phyloP scores from a whole-genome alignment of 2,113 vertebrate genomes.

The Notothenia rossii region DNA sequence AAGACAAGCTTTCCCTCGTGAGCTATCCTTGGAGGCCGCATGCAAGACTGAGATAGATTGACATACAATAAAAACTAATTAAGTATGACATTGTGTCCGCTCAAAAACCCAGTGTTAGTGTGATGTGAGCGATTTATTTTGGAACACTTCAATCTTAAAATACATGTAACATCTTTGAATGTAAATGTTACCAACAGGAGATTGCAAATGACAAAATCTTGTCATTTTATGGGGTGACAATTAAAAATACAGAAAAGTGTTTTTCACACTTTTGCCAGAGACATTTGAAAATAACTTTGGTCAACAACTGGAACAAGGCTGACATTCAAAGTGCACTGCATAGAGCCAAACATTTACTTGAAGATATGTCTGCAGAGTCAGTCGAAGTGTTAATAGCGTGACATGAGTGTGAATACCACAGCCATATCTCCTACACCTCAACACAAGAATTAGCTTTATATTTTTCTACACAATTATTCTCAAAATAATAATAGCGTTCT shows the following conservation, averaged over 20 bases:
- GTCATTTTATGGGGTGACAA: not conserved
- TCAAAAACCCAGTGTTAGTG: not conserved
- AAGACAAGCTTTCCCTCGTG: not conserved
- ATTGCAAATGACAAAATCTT: not conserved
- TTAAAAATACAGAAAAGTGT: not conserved
- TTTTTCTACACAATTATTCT: not conserved
- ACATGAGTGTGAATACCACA: conserved; percentile 62
- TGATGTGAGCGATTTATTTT: too few relatives aligned
- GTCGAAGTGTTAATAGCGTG: conserved; percentile 60
- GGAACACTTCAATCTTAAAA: not conserved
- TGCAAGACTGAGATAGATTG: not conserved
- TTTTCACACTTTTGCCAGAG: conserved; percentile 3
- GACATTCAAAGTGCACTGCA: conserved; percentile 38
- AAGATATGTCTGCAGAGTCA: conserved; percentile 41
- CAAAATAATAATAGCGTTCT: not conserved
- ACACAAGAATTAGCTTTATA: not conserved
- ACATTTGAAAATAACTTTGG: conserved; percentile 20
- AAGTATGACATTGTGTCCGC: not conserved
- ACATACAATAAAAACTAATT: not conserved
- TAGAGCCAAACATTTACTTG: conserved; percentile 54
- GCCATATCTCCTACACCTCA: conserved; percentile 49
- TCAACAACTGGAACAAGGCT: not conserved
- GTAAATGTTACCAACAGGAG: not conserved
- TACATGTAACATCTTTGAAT: not conserved
- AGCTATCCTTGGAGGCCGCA: not conserved